Percentiles rank a stretch among this genome's conserved stretches.
Conservation (phyloP, 2,888 invertebrate species). For the Mystacides longicornis region DNA sequence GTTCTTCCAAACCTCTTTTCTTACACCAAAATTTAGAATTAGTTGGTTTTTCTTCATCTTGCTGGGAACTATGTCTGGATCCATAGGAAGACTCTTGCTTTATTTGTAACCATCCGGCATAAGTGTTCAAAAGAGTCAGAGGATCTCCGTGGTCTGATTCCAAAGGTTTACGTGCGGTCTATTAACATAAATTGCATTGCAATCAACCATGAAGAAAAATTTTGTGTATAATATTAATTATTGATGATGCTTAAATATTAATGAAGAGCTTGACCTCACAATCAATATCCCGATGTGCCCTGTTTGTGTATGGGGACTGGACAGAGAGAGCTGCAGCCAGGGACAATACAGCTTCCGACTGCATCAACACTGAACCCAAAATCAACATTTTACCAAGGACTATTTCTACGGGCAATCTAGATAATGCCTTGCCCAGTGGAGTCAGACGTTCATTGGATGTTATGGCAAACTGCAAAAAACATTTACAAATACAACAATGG, state of each 20-base stretch:
- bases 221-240: background rate
- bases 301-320: slow-evolving; percentile 86
- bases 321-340: slow-evolving; percentile 89
- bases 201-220: background rate
- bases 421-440: slow-evolving; percentile 75
- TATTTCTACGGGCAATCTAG: slow-evolving; percentile 90
- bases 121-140: slow-evolving; percentile 78
- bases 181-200: slow-evolving; percentile 23
- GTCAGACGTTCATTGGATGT: slow-evolving; percentile 76
- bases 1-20: slow-evolving; percentile 88
- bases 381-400: slow-evolving; percentile 93
- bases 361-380: slow-evolving; percentile 81
- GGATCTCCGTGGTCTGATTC: slow-evolving; percentile 97
- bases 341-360: slow-evolving; percentile 81
- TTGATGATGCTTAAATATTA: background rate
- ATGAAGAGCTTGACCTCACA: slow-evolving; percentile 53
- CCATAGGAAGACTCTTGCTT: slow-evolving; percentile 48
- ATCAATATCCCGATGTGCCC: slow-evolving; percentile 77
- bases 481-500: background rate
- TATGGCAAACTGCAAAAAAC: slow-evolving; percentile 60
- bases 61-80: slow-evolving; percentile 28
- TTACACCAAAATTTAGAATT: slow-evolving; percentile 77
- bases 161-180: slow-evolving; percentile 67
- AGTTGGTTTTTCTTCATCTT: slow-evolving; percentile 29
- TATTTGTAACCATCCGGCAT: slow-evolving; percentile 80